Percentiles rank a stretch among this genome's conserved stretches.
Conservation (phyloP, 2,888 invertebrate genomes). For the Ceratothoa steindachneri region DNA sequence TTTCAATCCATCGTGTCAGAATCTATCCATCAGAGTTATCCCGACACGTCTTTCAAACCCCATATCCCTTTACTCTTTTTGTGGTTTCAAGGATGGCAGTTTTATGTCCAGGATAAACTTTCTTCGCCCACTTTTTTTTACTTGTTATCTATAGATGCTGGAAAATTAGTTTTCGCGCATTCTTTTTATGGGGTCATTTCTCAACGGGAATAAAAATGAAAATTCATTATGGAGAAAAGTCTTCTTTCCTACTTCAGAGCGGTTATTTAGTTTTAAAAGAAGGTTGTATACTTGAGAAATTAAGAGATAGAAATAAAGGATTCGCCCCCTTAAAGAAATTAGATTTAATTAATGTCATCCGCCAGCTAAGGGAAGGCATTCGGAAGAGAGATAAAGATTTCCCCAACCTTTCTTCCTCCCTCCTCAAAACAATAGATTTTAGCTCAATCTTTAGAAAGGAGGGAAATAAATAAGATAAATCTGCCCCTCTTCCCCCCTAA, state of each 20-base stretch:
- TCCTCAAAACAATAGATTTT: slow-evolving; percentile 2
- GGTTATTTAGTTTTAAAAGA: slow-evolving; percentile 5
- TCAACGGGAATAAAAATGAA: background rate
- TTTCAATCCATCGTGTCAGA: slow-evolving; percentile 12
- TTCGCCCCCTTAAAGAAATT: background rate
- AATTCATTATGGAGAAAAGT: slow-evolving; percentile 6
- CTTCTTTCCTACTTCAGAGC: background rate
- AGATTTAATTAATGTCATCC: slow-evolving; percentile 8
- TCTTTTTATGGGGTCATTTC: background rate
- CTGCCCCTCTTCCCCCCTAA: too few relatives aligned
- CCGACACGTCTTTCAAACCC: slow-evolving; percentile 8
- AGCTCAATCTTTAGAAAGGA: slow-evolving; percentile 5
- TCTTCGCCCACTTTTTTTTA: background rate
- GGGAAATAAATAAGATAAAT: slow-evolving; percentile 6
- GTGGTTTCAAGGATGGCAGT: slow-evolving; percentile 8
- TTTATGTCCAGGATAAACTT: slow-evolving; percentile 11
- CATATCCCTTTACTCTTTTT: background rate
- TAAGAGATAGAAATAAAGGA: background rate
- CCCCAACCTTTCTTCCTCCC: background rate
- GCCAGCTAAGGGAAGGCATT: too few relatives aligned
- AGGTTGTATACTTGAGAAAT: slow-evolving; percentile 6
- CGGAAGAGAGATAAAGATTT: background rate
- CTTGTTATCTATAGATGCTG: slow-evolving; percentile 4
- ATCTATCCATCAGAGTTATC: slow-evolving; percentile 15
- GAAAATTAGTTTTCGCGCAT: background rate